These are phyloP conservation scores for Cheilosia scutellata DNA, from an alignment of 2,888 invertebrate genomes.

Conservation along the genomic window DNA sequence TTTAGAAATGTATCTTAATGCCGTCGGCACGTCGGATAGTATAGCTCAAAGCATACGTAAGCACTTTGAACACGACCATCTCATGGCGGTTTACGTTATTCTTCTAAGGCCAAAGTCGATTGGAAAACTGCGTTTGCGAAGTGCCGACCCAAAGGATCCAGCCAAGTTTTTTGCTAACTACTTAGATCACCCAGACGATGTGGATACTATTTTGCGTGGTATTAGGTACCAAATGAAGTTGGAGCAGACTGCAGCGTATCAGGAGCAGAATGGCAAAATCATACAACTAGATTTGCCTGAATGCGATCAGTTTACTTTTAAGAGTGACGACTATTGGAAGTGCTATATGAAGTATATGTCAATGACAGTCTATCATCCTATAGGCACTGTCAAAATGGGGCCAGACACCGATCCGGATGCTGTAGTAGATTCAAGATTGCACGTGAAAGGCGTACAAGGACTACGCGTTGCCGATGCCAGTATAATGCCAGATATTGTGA, in stretches of 20 bases:
- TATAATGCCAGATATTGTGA: conserved; percentile 90
- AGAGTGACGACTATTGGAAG: conserved; percentile 86
- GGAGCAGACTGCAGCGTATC: conserved; percentile 83
- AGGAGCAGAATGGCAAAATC: conserved; percentile 80
- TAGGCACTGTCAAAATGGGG: conserved; percentile 90
- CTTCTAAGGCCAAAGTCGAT: conserved; percentile 83
- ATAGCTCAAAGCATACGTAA: conserved; percentile 75
- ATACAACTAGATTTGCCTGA: conserved; percentile 78
- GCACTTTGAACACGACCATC: conserved; percentile 67
- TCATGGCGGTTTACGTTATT: conserved; percentile 79
- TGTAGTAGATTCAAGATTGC: conserved; percentile 88
- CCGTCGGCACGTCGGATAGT: conserved; percentile 76
- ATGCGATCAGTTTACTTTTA: conserved; percentile 79
- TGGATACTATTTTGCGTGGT: conserved; percentile 81
- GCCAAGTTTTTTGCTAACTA: conserved; percentile 87
- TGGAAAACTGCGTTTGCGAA: conserved; percentile 85
- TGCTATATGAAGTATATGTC: conserved; percentile 88
- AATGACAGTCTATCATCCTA: conserved; percentile 88
- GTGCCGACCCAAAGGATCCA: conserved; percentile 84
- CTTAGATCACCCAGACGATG: conserved; percentile 84
- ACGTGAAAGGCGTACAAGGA: conserved; percentile 87
- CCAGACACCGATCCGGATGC: conserved; percentile 86
- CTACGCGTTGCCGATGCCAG: conserved; percentile 91
- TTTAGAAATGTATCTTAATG: conserved; percentile 71
- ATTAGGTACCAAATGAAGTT: conserved; percentile 81